Evolutionary conservation across 2,797 vertebrate genomes (phyloP), one percentile per base, ranked within the genome.

Genomic region (Sorex maritimensis): DNA sequence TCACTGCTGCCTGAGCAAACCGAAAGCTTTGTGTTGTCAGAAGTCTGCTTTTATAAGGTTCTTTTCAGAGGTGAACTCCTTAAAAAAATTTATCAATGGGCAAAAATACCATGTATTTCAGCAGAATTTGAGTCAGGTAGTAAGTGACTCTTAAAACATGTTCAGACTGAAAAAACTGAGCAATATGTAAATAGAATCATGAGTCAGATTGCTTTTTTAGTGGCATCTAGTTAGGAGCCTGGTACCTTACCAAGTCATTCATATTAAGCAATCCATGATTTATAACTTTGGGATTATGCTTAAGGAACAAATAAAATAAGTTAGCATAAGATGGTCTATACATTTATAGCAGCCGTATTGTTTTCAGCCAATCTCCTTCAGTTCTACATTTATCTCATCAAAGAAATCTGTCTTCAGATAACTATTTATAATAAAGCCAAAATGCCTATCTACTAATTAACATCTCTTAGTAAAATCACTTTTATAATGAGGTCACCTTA

Each of bases 211-310:
- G 63, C 61, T 71, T 91, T 88, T 82, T 89, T 86, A 34, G 78
- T 90, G 82, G 38, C 68, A 12, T 84, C 75, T 65, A 72, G 49
- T 94, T 74, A 90, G 61, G 88, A 58, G 26, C 44, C 83, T 96
- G 86, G 49, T 82, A 90, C 90, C 88, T 96, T 92, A 89, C 81
- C 67, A 91, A 90, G 71, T 92, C 84, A 74, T 88, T 94, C 67
- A 63, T 75, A 93, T 82, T 87, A 91, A 93, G 78, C 68, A 90
- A 61, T 73, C 74, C 19, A 0, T 67, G 63, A 58, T 90, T 41
- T 2, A 34, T 9, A 3, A 46, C 90, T 90, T 68, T 73, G 86
- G 92, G 82, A 90, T 93, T 52, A 19, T 58, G 21, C 49, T 41
- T 85, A 84, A 87, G 34, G 55, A n/a, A 28, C 23, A 91, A 93